Percentiles rank a stretch among this genome's conserved stretches.
phyloP scores from a whole-genome alignment of 2,888 invertebrate genomes.

The Zaprionus bogoriensis region DNA sequence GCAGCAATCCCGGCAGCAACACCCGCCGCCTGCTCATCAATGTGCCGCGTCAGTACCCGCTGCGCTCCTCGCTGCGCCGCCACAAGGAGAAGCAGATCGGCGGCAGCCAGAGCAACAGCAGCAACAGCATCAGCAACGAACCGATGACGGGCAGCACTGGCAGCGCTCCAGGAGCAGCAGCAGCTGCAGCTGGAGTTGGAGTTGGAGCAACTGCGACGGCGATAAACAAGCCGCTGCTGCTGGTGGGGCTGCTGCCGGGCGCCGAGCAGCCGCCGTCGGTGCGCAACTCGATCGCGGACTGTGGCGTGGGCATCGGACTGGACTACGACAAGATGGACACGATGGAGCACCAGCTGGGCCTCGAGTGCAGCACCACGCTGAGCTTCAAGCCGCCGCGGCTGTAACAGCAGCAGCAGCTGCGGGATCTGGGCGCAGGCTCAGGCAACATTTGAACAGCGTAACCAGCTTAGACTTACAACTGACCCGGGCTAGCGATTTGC shows the following conservation, averaged over 20 bases:
- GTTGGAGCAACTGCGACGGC: conserved; percentile 26
- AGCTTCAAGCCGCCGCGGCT: conserved; percentile 71
- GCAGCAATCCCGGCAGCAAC: conserved; percentile 80
- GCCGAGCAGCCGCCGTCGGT: conserved; percentile 73
- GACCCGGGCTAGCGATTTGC: no score
- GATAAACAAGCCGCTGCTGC: conserved; percentile 61
- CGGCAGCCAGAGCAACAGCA: conserved; percentile 69
- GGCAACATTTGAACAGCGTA: conserved; percentile 38
- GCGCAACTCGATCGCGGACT: conserved; percentile 78
- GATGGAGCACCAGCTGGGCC: conserved; percentile 57
- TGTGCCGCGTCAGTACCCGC: conserved; percentile 83
- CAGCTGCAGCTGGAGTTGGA: conserved; percentile 26
- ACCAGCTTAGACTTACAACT: conserved; percentile 9
- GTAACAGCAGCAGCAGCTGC: conserved; percentile 52
- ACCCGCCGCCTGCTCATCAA: conserved; percentile 84
- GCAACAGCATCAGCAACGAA: conserved; percentile 60
- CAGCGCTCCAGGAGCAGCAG: conserved; percentile 9
- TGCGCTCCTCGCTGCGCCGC: conserved; percentile 84
- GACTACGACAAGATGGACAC: conserved; percentile 59
- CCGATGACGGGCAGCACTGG: conserved; percentile 38
- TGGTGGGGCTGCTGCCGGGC: conserved; percentile 65
- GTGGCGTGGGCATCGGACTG: conserved; percentile 43
- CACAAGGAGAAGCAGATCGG: conserved; percentile 85
- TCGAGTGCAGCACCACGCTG: conserved; percentile 66
- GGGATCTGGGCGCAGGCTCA: conserved; percentile 38